Evolutionary conservation across 1,140 invertebrate genomes (phyloP).

Genomic region (Cotesia chilonis): DNA sequence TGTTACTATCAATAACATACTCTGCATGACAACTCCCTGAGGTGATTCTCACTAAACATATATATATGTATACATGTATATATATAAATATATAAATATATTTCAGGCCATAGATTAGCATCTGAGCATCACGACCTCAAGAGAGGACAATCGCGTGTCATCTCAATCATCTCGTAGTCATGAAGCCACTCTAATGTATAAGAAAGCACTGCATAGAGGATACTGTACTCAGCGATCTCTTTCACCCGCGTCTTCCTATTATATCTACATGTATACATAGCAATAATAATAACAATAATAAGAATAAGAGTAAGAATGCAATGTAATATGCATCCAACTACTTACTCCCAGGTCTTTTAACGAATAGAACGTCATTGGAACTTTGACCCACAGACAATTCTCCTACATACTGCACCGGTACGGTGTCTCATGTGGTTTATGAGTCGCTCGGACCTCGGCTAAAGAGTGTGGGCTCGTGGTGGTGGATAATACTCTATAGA

Average conservation of each 20-base stretch:
- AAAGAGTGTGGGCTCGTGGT: background rate
- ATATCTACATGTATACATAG: too few relatives aligned
- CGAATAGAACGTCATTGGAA: slow-evolving; percentile 3
- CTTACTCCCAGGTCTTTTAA: slow-evolving; percentile 7
- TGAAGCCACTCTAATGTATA: slow-evolving; percentile 12
- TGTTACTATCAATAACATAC: slow-evolving; percentile 33
- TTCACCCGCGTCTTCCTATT: slow-evolving; percentile 9
- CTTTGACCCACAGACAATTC: slow-evolving; percentile 13
- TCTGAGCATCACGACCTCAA: slow-evolving; percentile 17
- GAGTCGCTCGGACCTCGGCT: background rate
- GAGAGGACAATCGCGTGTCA: slow-evolving; percentile 41
- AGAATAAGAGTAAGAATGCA: too few relatives aligned
- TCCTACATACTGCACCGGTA: too few relatives aligned
- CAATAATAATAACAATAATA: too few relatives aligned
- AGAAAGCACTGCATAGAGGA: background rate
- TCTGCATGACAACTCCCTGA: slow-evolving; percentile 31
- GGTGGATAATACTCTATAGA: too few relatives aligned
- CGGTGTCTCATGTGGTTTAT: background rate
- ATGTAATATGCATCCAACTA: background rate
- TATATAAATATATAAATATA: background rate
- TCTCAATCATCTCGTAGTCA: slow-evolving; percentile 34
- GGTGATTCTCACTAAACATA: slow-evolving; percentile 28
- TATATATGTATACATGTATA: too few relatives aligned
- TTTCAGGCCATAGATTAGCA: slow-evolving; percentile 27
- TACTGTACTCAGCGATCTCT: background rate